A percentile compares a stretch with the other conserved stretches of the same genome.
These are phyloP conservation scores for Hipposideros armiger DNA, from an alignment of 2,113 vertebrate genomes.

Conservation along the genomic window DNA sequence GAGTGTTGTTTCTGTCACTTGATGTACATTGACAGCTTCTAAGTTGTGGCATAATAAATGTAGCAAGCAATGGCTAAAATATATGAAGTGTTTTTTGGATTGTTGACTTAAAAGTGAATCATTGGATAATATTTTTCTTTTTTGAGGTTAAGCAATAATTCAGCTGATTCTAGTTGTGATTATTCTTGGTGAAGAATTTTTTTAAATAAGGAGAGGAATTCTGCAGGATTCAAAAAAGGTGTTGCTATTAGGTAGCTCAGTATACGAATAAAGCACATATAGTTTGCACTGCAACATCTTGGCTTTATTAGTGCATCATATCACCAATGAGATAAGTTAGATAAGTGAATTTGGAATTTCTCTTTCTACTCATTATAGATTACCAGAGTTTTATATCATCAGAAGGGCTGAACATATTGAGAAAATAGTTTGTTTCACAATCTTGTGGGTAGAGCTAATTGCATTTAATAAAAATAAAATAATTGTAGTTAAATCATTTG, in stretches of 20 bases:
- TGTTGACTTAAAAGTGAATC: neutral
- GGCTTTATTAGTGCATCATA: neutral
- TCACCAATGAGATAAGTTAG: neutral
- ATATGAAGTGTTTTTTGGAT: neutral
- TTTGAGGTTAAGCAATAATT: neutral
- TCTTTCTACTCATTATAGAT: neutral
- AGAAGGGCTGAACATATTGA: neutral
- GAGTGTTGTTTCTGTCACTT: neutral
- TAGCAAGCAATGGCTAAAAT: neutral
- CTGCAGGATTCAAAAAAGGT: neutral
- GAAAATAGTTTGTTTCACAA: neutral
- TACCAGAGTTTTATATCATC: neutral
- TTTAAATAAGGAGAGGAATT: conserved; percentile 10
- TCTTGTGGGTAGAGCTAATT: neutral
- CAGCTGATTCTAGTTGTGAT: neutral
- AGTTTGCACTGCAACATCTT: neutral
- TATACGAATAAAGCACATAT: neutral
- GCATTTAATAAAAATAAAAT: conserved; percentile 38
- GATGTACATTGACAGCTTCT: neutral
- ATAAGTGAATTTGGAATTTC: neutral
- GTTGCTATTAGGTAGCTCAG: neutral
- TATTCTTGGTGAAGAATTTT: neutral
- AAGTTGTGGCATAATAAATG: neutral
- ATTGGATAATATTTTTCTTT: neutral
- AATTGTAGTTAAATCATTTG: neutral